phyloP scores from a whole-genome alignment of 2,797 vertebrate species.

The Mormyrops attenuatus region DNA sequence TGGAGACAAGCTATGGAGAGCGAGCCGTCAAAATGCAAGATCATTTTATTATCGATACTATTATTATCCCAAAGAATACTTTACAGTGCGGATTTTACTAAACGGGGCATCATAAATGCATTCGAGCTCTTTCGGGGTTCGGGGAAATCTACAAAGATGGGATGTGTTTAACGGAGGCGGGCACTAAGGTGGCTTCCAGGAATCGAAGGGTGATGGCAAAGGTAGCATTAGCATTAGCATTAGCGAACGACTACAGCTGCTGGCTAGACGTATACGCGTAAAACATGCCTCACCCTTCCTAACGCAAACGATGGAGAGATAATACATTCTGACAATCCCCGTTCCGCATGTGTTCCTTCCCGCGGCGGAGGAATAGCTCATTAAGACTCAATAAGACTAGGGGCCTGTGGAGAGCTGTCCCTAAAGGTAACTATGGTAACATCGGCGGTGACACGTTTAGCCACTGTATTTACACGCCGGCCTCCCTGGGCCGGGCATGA shows the following conservation, averaged over 20 bases:
- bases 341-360: not conserved
- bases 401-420: constrained; percentile 50
- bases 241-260: not conserved
- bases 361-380: constrained; percentile 7
- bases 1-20: not conserved
- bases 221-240: not conserved
- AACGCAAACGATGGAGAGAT: not conserved
- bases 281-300: not conserved
- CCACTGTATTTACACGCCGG: constrained; percentile 60
- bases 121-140: not conserved
- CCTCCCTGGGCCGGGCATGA: constrained; percentile 46
- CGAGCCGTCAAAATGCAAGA: not conserved
- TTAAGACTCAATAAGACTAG: constrained; percentile 35
- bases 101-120: not conserved
- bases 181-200: not conserved
- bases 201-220: not conserved
- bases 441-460: constrained; percentile 42
- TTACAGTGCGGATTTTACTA: not conserved
- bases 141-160: not conserved
- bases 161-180: not conserved
- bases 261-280: not conserved
- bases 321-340: not conserved
- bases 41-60: not conserved
- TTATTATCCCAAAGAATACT: not conserved
- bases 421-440: constrained; percentile 48